Conservation (phyloP, 2,113 vertebrate species). For the Clinocottus analis region DNA sequence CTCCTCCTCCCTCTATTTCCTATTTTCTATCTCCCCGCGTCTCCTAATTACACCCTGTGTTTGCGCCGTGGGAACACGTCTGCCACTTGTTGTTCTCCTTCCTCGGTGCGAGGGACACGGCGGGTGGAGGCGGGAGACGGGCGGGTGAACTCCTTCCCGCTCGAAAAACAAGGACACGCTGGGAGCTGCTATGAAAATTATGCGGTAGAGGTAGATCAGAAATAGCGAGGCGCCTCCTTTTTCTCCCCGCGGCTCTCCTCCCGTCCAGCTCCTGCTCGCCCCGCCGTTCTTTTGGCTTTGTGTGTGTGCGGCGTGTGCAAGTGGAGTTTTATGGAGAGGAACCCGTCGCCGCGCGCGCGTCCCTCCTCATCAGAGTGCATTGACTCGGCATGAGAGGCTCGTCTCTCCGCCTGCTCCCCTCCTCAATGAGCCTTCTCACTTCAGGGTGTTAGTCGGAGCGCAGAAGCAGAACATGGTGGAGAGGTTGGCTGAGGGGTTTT, state of each 20-base stretch:
- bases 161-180: constrained; percentile 54
- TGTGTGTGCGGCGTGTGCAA: constrained; percentile 21
- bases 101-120: constrained; percentile 9
- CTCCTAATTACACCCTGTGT: constrained; percentile 73
- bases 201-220: constrained; percentile 44
- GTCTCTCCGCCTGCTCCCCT: not conserved
- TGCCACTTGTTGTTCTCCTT: constrained; percentile 67
- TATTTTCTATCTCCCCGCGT: constrained; percentile 30
- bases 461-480: constrained; percentile 19
- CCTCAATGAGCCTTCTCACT: constrained; percentile 39
- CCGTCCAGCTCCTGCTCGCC: constrained; percentile 31
- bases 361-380: constrained; percentile 48
- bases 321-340: constrained; percentile 26
- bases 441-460: constrained; percentile 23
- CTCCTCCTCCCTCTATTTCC: constrained; percentile 47
- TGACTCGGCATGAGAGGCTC: constrained; percentile 34
- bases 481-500: constrained; percentile 3
- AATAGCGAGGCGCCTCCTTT: constrained; percentile 1
- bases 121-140: constrained; percentile 8
- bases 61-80: constrained; percentile 57
- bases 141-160: constrained; percentile 3
- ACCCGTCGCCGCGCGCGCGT: constrained; percentile 15
- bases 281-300: constrained; percentile 1
- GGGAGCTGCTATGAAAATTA: constrained; percentile 28
- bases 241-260: not conserved